A percentile compares a stretch with the other conserved stretches of the same genome.
Conservation (phyloP, 2,888 invertebrate genomes). For the Actias luna region DNA sequence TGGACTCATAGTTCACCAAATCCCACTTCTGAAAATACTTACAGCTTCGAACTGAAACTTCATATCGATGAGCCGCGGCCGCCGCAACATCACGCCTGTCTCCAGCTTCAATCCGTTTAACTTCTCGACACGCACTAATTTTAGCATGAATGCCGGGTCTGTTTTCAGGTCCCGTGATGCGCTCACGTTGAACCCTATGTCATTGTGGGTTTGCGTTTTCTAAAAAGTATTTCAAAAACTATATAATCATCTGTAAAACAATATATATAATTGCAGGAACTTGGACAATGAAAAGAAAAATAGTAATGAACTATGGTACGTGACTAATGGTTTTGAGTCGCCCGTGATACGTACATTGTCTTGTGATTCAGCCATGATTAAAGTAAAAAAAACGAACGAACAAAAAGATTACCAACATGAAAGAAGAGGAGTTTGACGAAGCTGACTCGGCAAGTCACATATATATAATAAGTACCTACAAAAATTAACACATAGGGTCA, state of each 20-base stretch:
- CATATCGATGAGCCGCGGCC: constrained; percentile 84
- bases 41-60: constrained; percentile 83
- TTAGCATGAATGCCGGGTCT: constrained; percentile 83
- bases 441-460: too few relatives aligned
- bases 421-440: too few relatives aligned
- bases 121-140: constrained; percentile 83
- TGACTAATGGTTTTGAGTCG: background rate
- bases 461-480: too few relatives aligned
- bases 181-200: constrained; percentile 86
- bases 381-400: too few relatives aligned
- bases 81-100: constrained; percentile 83
- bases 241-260: background rate
- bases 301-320: background rate
- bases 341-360: background rate
- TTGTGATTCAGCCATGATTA: background rate
- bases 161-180: constrained; percentile 83
- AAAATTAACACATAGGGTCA: too few relatives aligned
- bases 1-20: background rate
- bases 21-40: constrained; percentile 23
- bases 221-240: constrained; percentile 50
- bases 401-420: too few relatives aligned
- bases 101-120: constrained; percentile 83
- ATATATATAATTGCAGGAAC: background rate
- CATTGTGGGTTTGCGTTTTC: constrained; percentile 87
- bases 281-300: background rate